phyloP scores from a whole-genome alignment of 2,888 invertebrate species.

The Phymatocera aterrima region DNA sequence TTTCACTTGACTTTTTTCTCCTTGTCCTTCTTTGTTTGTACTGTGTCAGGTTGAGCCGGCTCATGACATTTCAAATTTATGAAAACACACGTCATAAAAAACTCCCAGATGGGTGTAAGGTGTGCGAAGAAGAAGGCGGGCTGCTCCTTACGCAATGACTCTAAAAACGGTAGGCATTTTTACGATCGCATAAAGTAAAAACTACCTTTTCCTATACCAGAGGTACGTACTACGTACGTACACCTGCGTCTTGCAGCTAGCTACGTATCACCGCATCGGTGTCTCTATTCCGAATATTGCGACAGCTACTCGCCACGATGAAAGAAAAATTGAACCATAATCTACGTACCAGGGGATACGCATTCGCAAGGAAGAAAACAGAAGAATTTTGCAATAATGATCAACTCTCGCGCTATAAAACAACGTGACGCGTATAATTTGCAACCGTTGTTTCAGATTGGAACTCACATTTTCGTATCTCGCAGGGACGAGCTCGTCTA shows the following conservation, averaged over 20 bases:
- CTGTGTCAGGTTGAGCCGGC: slow-evolving; percentile 50
- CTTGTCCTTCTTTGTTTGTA: slow-evolving; percentile 44
- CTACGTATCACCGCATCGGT: background rate
- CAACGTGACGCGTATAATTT: background rate
- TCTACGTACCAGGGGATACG: no score
- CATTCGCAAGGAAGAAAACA: background rate
- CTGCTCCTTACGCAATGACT: background rate
- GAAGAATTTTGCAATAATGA: background rate
- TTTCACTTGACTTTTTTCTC: background rate
- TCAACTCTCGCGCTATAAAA: background rate
- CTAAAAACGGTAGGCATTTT: slow-evolving; percentile 49
- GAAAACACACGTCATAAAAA: slow-evolving; percentile 60
- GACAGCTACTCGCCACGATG: background rate
- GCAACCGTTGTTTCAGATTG: background rate
- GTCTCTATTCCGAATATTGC: background rate
- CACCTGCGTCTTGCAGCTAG: background rate
- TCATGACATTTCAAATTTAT: slow-evolving; percentile 60
- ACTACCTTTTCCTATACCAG: slow-evolving; percentile 46
- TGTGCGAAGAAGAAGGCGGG: background rate
- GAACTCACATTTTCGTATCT: slow-evolving; percentile 17
- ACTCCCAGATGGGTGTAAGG: slow-evolving; percentile 15
- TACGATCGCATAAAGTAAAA: slow-evolving; percentile 57
- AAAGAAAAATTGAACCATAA: no score
- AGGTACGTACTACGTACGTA: background rate
- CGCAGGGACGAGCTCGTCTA: slow-evolving; percentile 15